Evolutionary conservation across 2,797 vertebrate species (phyloP), one percentile per base, ranked within the genome.

Genomic region (Percopsis omiscomaycus): DNA sequence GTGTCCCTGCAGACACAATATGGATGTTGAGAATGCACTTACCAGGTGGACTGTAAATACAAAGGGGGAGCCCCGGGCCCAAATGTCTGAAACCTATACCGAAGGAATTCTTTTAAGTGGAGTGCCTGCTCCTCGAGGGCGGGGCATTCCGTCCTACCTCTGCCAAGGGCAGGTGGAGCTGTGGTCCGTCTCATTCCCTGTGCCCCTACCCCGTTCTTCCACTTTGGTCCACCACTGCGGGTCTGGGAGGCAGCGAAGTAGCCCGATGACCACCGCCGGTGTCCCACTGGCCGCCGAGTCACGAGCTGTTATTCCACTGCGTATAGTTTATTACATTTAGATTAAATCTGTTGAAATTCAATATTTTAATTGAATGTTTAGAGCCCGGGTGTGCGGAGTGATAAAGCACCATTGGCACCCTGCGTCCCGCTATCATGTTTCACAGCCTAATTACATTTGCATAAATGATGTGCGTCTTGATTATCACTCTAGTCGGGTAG

Each of bases 321-420:
- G 91, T 42, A 42, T 96, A 95, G 96, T 96, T 96, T 97, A 98
- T 96, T 94, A 92, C 89, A 81, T 94, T 96, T 94, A 95, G 93
- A 98, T 98, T 96, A 95, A 96, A 98, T 96, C 94, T 93, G 87
- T 89, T 87, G 94, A 94, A 97, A 96, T 94, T 93, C 93, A 94
- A 97, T 95, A 96, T 94, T 96, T 95, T 95, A 95, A 96, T 95
- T 98, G 94, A 96, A 96, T 96, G 95, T 97, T 97, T 96, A 95
- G 94, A 94, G 94, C 90, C 92, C 89, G 93, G 93, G 93, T 93
- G 94, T 91, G 95, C 27, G 84, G 91, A 93, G 94, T 95, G 95
- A 95, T 96, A 95, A 93, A 96, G 97, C 95, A 94, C 94, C 95
- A 92, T 91, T 93, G 93, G 93, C 94, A 87, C 92, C 90, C 89